These are phyloP conservation scores for Globicephala melas DNA, from an alignment of 2,113 vertebrate genomes.

Conservation along the genomic window DNA sequence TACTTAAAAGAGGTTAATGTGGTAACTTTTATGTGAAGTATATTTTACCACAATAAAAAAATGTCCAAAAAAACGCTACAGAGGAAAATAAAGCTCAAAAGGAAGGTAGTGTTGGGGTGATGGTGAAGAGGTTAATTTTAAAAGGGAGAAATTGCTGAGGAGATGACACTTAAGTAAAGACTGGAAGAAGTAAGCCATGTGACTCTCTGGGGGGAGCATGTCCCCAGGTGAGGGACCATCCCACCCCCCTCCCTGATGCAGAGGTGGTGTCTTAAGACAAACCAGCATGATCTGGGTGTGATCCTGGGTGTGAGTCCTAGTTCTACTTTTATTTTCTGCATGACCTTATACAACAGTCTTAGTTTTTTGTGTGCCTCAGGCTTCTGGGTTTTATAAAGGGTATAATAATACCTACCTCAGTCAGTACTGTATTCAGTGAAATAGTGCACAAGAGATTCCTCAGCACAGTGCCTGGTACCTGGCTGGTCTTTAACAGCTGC, in stretches of 20 bases:
- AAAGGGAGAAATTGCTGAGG: not conserved
- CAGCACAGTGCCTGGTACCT: not conserved
- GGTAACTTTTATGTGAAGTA: not conserved
- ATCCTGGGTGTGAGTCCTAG: not conserved
- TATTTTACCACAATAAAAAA: not conserved
- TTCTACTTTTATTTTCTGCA: not conserved
- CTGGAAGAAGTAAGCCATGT: not conserved
- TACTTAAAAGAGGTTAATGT: not conserved
- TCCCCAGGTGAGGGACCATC: not conserved
- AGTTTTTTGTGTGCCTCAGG: not conserved
- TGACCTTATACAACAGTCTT: not conserved
- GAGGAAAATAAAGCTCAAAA: not conserved
- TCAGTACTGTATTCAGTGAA: not conserved
- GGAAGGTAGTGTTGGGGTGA: not conserved
- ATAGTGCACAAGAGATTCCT: not conserved
- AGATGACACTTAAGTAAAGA: not conserved
- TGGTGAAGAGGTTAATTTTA: not conserved
- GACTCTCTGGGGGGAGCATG: not conserved
- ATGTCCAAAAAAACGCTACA: not conserved
- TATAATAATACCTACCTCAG: not conserved
- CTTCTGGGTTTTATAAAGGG: not conserved
- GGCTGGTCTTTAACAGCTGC: not conserved
- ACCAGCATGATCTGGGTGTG: fast-evolving
- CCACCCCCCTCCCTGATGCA: fast-evolving
- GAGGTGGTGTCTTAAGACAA: fast-evolving